Evolutionary conservation across 1,140 invertebrate genomes (phyloP), one percentile per base, ranked within the genome.

Genomic region (Aphidius gifuensis): DNA sequence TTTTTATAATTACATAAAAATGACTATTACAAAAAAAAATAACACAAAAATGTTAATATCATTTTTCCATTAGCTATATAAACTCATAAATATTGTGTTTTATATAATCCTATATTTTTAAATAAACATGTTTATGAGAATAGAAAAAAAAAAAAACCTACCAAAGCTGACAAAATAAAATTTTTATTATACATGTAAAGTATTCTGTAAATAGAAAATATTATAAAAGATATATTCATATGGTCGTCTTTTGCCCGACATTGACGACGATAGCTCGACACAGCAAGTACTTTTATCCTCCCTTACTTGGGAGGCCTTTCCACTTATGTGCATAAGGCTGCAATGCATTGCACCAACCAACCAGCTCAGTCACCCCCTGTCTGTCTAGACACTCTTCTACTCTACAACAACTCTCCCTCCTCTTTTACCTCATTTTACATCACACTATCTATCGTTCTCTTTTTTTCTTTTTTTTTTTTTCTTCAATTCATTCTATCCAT

Each of bases 331-430:
- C 11, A 40, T n/a, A 9, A 16, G 21, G 42, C 44, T 16, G 39
- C 40, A 57, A 40, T 44, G 16, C 21, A 46, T 44, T 32, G 23
- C 23, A 32, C 11, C 56, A 71, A 54, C 66, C 64, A 69, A 68
- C 66, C 71, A 68, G 67, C 64, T 71, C 72, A 75, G 67, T 72
- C 70, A 69, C 71, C 60, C 71, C 73, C 39, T 64, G 74, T 71
- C 71, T 74, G 76, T 78, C 76, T 78, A 78, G 76, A 78, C 76
- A 71, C 70, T 74, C 71, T 77, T 73, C 71, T 75, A 77, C 76
- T 77, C 73, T 74, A 73, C 75, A 76, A 68, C 69, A 74, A 55
- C 39, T 40, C 53, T 55, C 53, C 43, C 42, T 55, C 4, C 71
- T 70, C 71, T 74, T 71, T 68, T 64, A 71, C 66, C 68, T 67